A percentile compares a stretch with the other conserved stretches of the same genome.
Evolutionary conservation across 2,888 invertebrate genomes (phyloP).

Genomic region (Dugesia japonica): DNA sequence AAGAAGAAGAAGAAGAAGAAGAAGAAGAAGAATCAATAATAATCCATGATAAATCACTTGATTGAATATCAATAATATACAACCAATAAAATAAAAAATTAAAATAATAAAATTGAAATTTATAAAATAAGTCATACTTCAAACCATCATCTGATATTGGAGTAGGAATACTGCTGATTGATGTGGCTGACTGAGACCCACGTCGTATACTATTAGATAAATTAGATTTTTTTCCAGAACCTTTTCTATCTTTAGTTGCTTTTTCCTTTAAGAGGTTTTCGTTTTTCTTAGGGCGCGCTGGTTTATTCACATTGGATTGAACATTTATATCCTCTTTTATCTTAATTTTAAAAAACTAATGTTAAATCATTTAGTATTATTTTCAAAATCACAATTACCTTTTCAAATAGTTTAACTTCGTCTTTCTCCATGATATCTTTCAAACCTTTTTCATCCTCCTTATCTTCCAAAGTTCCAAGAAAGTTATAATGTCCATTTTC

Average conservation of each 20-base stretch:
- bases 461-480: constrained; percentile 40
- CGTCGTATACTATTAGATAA: neutral
- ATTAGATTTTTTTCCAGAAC: constrained; percentile 25
- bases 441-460: constrained; percentile 45
- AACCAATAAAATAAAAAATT: too few species aligned
- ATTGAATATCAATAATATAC: constrained; percentile 41
- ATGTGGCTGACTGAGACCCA: constrained; percentile 24
- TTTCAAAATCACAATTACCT: too few species aligned
- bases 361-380: too few species aligned
- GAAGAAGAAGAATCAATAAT: too few species aligned
- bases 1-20: too few species aligned
- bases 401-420: constrained; percentile 38
- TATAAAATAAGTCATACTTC: neutral
- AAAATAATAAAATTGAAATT: neutral
- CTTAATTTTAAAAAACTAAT: neutral
- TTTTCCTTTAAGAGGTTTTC: neutral
- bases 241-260: neutral
- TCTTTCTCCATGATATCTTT: constrained; percentile 35
- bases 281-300: neutral
- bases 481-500: constrained; percentile 45
- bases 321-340: neutral
- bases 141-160: constrained; percentile 25
- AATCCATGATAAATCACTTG: constrained; percentile 48
- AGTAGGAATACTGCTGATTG: neutral
- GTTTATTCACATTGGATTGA: neutral